Percentiles rank a stretch among this genome's conserved stretches.
These are phyloP conservation scores for Athetis lepigone DNA, from an alignment of 2,888 invertebrate species.

Conservation along the genomic window DNA sequence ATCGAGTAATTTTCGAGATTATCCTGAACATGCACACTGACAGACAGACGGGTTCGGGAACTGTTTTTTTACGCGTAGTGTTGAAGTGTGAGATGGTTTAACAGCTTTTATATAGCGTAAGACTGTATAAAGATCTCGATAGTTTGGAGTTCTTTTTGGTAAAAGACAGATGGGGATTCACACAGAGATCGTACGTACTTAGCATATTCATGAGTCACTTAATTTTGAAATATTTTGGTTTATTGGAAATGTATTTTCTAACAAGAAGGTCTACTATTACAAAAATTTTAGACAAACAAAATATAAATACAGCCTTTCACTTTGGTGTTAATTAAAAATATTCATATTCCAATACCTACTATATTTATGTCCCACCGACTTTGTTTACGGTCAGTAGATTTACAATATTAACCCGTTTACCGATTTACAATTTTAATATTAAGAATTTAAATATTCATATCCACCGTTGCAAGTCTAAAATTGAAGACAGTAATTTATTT, in stretches of 20 bases:
- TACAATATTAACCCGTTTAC: conserved; percentile 35
- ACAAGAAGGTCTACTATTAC: conserved; percentile 1
- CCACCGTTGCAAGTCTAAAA: conserved; percentile 21
- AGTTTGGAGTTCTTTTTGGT: conserved; percentile 28
- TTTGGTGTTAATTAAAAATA: conserved; percentile 28
- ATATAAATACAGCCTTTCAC: conserved; percentile 16
- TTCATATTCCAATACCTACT: background rate
- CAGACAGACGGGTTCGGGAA: conserved; percentile 31
- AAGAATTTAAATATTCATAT: conserved; percentile 54
- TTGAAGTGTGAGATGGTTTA: conserved; percentile 42
- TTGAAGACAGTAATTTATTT: conserved; percentile 40
- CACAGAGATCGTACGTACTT: conserved; percentile 1
- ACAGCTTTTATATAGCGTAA: conserved; percentile 31
- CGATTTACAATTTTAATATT: conserved; percentile 27
- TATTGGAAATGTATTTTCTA: background rate
- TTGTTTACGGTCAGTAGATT: conserved; percentile 5
- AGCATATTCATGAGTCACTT: conserved; percentile 2
- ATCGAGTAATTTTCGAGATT: conserved; percentile 52
- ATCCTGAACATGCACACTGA: conserved; percentile 52
- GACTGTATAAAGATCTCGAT: conserved; percentile 32
- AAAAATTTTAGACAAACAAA: conserved; percentile 3
- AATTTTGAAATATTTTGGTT: background rate
- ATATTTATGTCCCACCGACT: conserved; percentile 4
- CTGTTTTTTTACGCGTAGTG: conserved; percentile 48
- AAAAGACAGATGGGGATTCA: conserved; percentile 24